Evolutionary conservation across 2,113 vertebrate genomes (phyloP).

Genomic region (Tragelaphus scriptus): DNA sequence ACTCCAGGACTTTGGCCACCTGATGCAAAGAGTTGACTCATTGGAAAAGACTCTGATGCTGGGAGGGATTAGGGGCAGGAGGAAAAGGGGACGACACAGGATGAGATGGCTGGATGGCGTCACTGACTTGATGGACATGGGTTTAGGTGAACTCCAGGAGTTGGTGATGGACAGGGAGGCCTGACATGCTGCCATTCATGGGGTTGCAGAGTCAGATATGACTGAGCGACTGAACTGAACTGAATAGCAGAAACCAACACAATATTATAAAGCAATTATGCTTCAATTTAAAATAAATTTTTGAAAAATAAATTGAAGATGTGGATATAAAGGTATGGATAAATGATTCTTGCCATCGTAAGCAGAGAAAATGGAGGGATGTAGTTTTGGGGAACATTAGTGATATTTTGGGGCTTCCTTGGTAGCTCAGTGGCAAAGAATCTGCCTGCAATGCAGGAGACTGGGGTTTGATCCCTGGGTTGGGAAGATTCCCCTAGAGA

Average conservation of each 20-base stretch:
- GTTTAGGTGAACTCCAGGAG: too few species aligned
- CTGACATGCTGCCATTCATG: rapidly evolving
- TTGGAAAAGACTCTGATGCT: too few species aligned
- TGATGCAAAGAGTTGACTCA: too few species aligned
- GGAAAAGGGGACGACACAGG: too few species aligned
- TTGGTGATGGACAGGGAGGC: too few species aligned
- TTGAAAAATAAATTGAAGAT: background rate
- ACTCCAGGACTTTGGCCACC: too few species aligned
- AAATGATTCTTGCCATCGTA: background rate
- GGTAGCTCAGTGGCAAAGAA: background rate
- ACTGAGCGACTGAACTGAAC: too few species aligned
- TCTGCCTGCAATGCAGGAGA: background rate
- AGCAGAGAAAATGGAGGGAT: background rate
- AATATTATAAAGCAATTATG: background rate
- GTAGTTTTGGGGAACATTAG: background rate
- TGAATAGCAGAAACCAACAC: background rate
- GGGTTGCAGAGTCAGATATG: too few species aligned
- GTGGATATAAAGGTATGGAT: background rate
- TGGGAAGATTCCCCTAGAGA: background rate
- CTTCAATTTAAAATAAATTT: background rate
- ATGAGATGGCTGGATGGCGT: too few species aligned
- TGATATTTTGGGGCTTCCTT: background rate
- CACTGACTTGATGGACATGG: too few species aligned
- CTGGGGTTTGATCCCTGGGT: background rate
- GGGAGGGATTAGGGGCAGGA: too few species aligned